These are phyloP conservation scores for Diorhabda elongata DNA, from an alignment of 1,140 invertebrate genomes.

Conservation along the genomic window DNA sequence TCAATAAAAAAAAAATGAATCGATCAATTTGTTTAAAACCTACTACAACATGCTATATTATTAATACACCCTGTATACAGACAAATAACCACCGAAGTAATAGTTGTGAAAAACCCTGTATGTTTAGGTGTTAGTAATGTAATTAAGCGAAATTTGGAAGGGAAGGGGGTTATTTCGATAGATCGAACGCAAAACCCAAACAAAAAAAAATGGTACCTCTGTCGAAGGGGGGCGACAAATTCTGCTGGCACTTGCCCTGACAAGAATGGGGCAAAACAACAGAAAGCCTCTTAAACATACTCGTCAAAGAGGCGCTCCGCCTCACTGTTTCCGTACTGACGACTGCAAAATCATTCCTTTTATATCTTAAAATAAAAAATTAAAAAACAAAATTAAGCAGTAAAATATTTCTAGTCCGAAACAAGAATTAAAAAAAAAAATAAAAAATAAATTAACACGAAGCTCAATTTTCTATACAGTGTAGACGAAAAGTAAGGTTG, in stretches of 20 bases:
- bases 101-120: too few relatives aligned
- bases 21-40: background rate
- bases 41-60: too few relatives aligned
- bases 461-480: background rate
- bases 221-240: constrained; percentile 59
- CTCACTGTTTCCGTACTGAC: constrained; percentile 31
- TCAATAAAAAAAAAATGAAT: constrained; percentile 7
- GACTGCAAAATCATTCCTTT: constrained; percentile 43
- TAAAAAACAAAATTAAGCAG: constrained; percentile 43
- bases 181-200: too few relatives aligned
- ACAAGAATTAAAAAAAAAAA: constrained; percentile 12
- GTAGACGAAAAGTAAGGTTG: background rate
- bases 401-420: constrained; percentile 17
- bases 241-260: constrained; percentile 63
- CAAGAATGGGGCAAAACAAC: constrained; percentile 65
- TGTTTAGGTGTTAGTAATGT: too few relatives aligned
- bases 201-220: constrained; percentile 54
- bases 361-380: constrained; percentile 53
- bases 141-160: too few relatives aligned
- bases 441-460: too few relatives aligned
- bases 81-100: constrained; percentile 14
- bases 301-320: constrained; percentile 48
- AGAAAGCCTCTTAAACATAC: constrained; percentile 59
- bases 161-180: too few relatives aligned
- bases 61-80: background rate